Evolutionary conservation across 2,797 vertebrate genomes (phyloP), one percentile per base, ranked within the genome.

Genomic region (Fundulus diaphanus): DNA sequence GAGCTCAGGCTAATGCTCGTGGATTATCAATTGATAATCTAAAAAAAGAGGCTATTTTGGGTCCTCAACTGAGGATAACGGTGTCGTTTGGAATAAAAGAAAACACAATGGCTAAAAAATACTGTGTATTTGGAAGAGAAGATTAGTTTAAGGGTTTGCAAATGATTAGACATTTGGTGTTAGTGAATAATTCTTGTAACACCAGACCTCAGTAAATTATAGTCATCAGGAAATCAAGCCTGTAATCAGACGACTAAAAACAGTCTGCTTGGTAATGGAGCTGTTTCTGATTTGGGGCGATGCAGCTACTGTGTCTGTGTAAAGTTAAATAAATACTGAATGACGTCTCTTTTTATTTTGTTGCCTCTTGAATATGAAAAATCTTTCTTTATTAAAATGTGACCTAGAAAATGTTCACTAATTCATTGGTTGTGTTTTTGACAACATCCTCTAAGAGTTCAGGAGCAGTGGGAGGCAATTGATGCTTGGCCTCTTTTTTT

Each of bases 231-330:
- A 72, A 74, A 70, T 72, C 48, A 74, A 74, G 56, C 2, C 18
- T 67, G 54, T 65, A 73, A 80, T 82, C 66, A 76, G 72, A 24
- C 46, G 72, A 24, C 46, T 29, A 6, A 57, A 74, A 78, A 71
- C 67, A 48, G 66, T 54, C 48, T 56, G 57, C 27, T 31, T 12
- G 12, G 37, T 66, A 72, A 75, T 66, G 42, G 49, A 77, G 76
- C 57, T 18, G 22, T 44, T 77, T 31, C 27, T 31, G 35, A 31
- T 61, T 61, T 49, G 24, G 40, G 56, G 6, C 37, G 20, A 33
- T 70, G 49, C 7, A 35, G n/a, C 13, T 27, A 44, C 61, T 49
- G 66, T 49, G 40, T 68, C 29, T 33, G 22, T n/a, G 8, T 18
- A 57, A 68, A 42, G 67, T 61, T 37, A 67, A 66, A 74, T 54